Evolutionary conservation across 2,888 invertebrate genomes (phyloP), one percentile per base, ranked within the genome.

Genomic region (Hydriomena furcata): DNA sequence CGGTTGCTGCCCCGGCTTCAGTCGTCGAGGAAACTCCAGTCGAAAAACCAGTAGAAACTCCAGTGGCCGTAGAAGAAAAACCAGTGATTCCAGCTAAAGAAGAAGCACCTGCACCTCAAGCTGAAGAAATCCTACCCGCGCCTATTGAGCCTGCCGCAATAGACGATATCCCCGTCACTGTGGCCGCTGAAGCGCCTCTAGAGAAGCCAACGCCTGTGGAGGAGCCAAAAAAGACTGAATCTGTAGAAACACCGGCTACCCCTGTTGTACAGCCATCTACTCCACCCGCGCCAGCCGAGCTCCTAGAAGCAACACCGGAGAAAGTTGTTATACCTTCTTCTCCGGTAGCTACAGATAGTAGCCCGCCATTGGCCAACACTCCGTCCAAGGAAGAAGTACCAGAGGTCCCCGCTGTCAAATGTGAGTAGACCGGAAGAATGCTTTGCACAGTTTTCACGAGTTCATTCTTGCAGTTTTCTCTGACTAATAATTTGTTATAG

Each of bases 381-480:
- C 88, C 91, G 37, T 78, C 85, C 47, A 84, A 84, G 58, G 89
- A 87, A 61, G 80, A 77, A 45, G 69, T 71, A 1, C 75, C 82
- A 47, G 67, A 60, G 51, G 72, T 66, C 12, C 76, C 84, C 7
- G 79, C 78, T 60, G 79, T 84, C 55, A 89, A 89, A 88, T 79
- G 90, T 90, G 68, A 90, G 90, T 89, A 83, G 54, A 66, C 37
- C 63, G 63, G 69, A 71, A 78, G 77, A 79, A 77, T 74, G 86
- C 86, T 86, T 88, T 86, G 90, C 90, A 89, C 74, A 78, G 71
- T 71, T 79, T 76, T 84, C 85, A 86, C 84, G 58, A 83, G 86
- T 79, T 87, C 66, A 84, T 85, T 86, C 55, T 88, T 85, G 84
- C 85, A 81, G 83, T 88, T 88, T 85, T 84, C 76, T 85, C 76